Base-by-base conservation (phyloP, 1,140 invertebrate genomes). In the Psilanteris sp. region DNA sequence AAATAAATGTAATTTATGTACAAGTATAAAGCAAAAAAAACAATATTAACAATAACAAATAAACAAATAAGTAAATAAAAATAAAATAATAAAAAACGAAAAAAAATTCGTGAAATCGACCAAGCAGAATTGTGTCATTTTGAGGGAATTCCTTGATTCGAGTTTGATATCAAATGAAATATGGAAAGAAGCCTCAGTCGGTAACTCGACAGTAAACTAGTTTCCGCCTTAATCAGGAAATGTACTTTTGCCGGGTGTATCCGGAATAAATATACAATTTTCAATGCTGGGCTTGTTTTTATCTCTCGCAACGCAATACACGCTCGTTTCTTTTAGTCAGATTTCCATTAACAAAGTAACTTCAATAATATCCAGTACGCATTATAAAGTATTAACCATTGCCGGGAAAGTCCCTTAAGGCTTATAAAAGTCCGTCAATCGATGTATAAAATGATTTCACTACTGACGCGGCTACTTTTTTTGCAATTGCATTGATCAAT, bases 291-390 rank as follows among this genome's bases (percentile, higher is more conserved):
- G 14, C 26, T 20, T 29, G n/a, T 54, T 20, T 44, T 66, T 66
- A n/a, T 29, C 22, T 46, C 31, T 44, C 10, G 15, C 43, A 54
- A 36, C 14, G 14, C 48, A 37, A 39, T 39, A 34, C 16, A 22
- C 14, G n/a, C 43, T 57, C 13, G 41, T 39, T 57, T 48, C 41
- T 54, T 54, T 46, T 32, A 55, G 39, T 39, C 11, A 32, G 31
- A 57, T 57, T 48, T 46, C 32, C 43, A 57, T 57, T 57, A 68
- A 48, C 29, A 48, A 57, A 68, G 64, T 48, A 48, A 68, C 50
- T 57, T 46, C 10, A 39, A 68, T 57, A 57, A 68, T 39, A 57
- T 31, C 46, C 3, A 29, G 16, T 34, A 48, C 26, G 16, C 18
- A 14, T 50, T 22, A 43, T 57, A 68, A 57, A 48, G 1, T 48